Conservation (phyloP, 1,140 invertebrate genomes). For the Brachionus paranguensis region DNA sequence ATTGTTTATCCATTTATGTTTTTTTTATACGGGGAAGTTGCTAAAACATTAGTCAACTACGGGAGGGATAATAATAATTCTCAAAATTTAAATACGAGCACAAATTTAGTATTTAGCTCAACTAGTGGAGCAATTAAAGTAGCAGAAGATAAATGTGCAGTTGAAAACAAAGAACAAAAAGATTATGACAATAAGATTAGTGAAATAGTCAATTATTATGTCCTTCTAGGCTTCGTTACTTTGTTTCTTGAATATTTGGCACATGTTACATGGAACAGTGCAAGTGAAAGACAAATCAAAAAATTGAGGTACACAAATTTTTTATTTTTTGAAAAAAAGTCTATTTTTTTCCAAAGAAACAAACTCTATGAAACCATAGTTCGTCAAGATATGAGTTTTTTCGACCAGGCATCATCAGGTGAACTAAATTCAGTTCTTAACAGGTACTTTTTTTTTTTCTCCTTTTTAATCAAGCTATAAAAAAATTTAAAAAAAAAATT, state of each 20-base stretch:
- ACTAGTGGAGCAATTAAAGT: neutral
- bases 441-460: neutral
- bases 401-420: slow-evolving; percentile 11
- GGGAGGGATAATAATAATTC: neutral
- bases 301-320: neutral
- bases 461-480: neutral
- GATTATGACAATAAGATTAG: neutral
- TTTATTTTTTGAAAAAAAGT: neutral
- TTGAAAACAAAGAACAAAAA: neutral
- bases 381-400: slow-evolving; percentile 37
- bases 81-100: neutral
- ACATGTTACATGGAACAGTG: slow-evolving; percentile 30
- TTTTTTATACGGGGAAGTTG: slow-evolving; percentile 10
- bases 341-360: neutral
- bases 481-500: neutral
- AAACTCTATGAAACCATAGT: slow-evolving; percentile 31
- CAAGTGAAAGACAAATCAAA: slow-evolving; percentile 34
- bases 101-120: neutral
- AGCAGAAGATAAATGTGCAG: neutral
- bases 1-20: slow-evolving; percentile 39
- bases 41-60: slow-evolving; percentile 10
- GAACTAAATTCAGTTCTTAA: neutral
- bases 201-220: slow-evolving; percentile 28
- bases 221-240: slow-evolving; percentile 1
- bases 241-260: slow-evolving; percentile 6